Base-by-base conservation (phyloP, 2,113 vertebrate species). In the Falcunculus frontatus region DNA sequence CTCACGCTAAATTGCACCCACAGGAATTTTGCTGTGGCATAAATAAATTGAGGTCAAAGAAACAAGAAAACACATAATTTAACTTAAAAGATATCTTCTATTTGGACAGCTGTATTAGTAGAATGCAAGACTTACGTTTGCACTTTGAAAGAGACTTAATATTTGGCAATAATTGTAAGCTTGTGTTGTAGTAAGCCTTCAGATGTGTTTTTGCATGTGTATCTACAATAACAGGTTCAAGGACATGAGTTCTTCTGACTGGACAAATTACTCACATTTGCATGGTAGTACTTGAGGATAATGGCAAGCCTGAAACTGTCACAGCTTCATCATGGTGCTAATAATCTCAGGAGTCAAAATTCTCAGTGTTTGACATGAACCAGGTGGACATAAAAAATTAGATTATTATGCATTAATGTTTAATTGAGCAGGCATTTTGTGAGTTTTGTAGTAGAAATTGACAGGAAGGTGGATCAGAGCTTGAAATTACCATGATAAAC, bases 191-290 rank as follows among this genome's bases (percentile, higher is more conserved):
- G 41, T 57, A 30, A 70, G 27, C 9, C 50, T 79, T 30, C 27
- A 64, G 49, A 79, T 50, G 16, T 1, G 1, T 37, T 19, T 79
- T 75, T 59, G 30, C 30, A 20, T 0, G 0, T 19, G 10, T 30
- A 41, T 25, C 14, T 62, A 49, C 23, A 73, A 5, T 32, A 59
- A 56, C 20, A 73, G 4, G 30, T 84, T 75, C 27, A 49, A 59
- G 19, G 39, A 32, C 5, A 0, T 35, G 20, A 53, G 16, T 76
- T 74, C 13, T 35, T 37, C 29, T 47, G 39, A 39, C 9, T 30
- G 35, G 62, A 33, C 21, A 39, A 44, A 72, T 65, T 70, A 16
- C 41, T 81, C 13, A 15, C 42, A 25, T 10, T 88, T 88, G 13
- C 52, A 53, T 65, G 27, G 19, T 56, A 49, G n/a, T 60, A n/a